A percentile compares a stretch with the other conserved stretches of the same genome.
Evolutionary conservation across 2,113 vertebrate species (phyloP).

Genomic region (Tragelaphus imberbis): DNA sequence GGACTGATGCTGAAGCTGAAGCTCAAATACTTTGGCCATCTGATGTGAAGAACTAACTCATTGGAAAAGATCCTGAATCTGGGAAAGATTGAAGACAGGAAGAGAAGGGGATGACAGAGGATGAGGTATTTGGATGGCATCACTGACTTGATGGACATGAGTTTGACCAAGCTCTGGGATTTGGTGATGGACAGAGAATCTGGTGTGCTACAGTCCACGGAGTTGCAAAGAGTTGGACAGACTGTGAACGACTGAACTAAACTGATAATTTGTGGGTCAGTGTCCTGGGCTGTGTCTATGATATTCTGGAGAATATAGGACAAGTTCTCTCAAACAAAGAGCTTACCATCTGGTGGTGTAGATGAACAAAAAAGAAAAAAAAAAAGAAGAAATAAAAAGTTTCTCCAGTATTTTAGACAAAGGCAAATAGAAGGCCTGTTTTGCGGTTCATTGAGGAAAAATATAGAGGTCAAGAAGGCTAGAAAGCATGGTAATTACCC

Average conservation of each 20-base stretch:
- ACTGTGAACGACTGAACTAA: neutral
- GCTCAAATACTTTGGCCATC: neutral
- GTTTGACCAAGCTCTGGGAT: neutral
- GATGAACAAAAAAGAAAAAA: neutral
- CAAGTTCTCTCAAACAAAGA: neutral
- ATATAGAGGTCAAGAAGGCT: accelerated
- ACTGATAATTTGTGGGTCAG: neutral
- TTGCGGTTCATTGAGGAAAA: neutral
- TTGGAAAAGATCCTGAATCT: neutral
- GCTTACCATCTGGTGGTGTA: neutral
- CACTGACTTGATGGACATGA: neutral
- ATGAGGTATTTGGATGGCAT: neutral
- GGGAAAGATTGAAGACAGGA: neutral
- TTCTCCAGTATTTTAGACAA: neutral
- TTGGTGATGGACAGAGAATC: neutral
- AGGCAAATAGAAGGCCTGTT: neutral
- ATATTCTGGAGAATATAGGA: neutral
- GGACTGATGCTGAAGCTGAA: neutral
- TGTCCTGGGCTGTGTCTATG: neutral
- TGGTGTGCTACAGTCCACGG: neutral
- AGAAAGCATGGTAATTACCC: neutral
- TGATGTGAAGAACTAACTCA: neutral
- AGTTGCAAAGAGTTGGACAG: neutral
- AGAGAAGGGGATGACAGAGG: neutral
- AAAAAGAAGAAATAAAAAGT: neutral